Base-by-base conservation (phyloP, 2,888 invertebrate genomes). In the Odontocerum albicorne region DNA sequence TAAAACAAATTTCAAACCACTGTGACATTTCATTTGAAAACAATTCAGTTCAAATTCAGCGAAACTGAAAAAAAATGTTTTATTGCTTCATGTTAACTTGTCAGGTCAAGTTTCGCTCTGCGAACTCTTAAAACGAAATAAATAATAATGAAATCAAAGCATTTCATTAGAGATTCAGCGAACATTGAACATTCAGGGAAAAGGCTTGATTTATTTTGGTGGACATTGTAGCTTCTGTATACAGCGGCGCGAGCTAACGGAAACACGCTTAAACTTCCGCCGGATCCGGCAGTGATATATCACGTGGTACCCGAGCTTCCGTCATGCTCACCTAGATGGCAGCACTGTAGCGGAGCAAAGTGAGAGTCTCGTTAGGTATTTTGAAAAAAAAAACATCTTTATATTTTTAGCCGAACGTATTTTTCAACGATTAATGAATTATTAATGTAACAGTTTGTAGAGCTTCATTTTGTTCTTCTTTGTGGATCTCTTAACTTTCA, bases 221-320 rank as follows among this genome's bases (percentile, higher is more conserved):
- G 55, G 51, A 47, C 49, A 55, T 35, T 52, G 59, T 51, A 36
- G 35, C 46, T 51, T 52, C 13, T 51, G 51, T 43, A 50, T 51
- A 38, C 52, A 42, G 42, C 19, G 35, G 56, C 51, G 51, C 52
- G 55, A 50, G 55, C 49, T 32, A 50, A 51, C 60, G 60, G 60
- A 60, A 57, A 46, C 54, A 55, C 57, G 57, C 45, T 58, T 47
- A 52, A 57, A 53, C 60, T 42, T 60, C 60, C 60, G 57, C 21
- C 49, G 43, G 54, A 12, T 22, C 39, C 49, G 44, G 49, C 32
- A 19, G 38, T 27, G 35, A 58, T 60, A 58, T 49, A 60, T 60
- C 60, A 57, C 55, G 49, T 43, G 51, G 42, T 12, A 43, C 42
- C 33, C 49, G 39, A 35, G 47, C 42, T 60, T 60, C 60, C 60